Percentiles rank a stretch among this genome's conserved stretches.
These are phyloP conservation scores for Antheraea assamensis DNA, from an alignment of 2,888 invertebrate genomes.

Conservation along the genomic window DNA sequence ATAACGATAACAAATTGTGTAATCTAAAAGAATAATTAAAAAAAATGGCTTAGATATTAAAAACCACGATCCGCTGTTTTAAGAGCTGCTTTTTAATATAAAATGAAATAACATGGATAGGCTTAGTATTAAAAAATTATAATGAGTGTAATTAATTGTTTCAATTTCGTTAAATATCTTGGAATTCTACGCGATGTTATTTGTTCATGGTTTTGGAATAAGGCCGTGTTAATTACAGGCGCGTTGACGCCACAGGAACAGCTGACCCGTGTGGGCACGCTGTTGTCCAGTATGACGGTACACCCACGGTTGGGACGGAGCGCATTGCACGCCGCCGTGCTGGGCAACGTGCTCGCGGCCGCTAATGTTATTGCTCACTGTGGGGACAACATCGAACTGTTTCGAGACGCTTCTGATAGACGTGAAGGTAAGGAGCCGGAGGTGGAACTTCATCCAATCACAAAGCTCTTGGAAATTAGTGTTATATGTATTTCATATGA, in stretches of 20 bases:
- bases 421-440: slow-evolving; percentile 50
- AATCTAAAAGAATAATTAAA: too few relatives aligned
- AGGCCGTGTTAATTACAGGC: slow-evolving; percentile 49
- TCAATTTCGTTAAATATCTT: too few relatives aligned
- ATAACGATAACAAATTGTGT: too few relatives aligned
- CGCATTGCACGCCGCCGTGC: slow-evolving; percentile 80
- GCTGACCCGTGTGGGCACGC: slow-evolving; percentile 84
- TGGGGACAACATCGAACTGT: slow-evolving; percentile 78
- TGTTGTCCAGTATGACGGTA: slow-evolving; percentile 78
- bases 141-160: too few relatives aligned
- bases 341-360: slow-evolving; percentile 73
- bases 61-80: too few relatives aligned
- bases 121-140: too few relatives aligned
- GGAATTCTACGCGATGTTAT: too few relatives aligned
- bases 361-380: slow-evolving; percentile 48
- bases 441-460: neutral
- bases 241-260: slow-evolving; percentile 82
- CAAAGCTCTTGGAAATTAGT: neutral
- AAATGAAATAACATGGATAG: too few relatives aligned
- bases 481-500: too few relatives aligned
- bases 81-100: too few relatives aligned
- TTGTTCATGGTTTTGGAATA: too few relatives aligned
- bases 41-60: too few relatives aligned
- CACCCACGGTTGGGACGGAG: slow-evolving; percentile 84
- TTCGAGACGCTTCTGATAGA: slow-evolving; percentile 70